phyloP scores from a whole-genome alignment of 1,140 invertebrate genomes.

The Cyclina sinensis region DNA sequence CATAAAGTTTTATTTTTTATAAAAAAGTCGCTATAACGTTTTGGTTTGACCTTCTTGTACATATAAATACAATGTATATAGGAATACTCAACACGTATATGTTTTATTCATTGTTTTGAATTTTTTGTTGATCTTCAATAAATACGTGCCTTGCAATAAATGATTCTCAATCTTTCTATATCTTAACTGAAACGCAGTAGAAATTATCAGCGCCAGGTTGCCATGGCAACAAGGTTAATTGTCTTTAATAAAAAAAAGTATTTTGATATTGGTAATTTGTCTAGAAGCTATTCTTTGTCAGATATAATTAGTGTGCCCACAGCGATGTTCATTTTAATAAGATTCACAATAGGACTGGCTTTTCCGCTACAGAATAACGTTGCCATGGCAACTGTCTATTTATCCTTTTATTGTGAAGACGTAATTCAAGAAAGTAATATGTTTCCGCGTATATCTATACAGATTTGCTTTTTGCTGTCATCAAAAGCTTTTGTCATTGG shows the following conservation, averaged over 20 bases:
- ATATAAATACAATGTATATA: no score
- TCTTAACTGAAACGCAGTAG: not conserved
- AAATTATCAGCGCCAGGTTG: not conserved
- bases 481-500: not conserved
- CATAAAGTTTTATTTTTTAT: no score
- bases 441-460: conserved; percentile 5
- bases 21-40: no score
- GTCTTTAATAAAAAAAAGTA: conserved; percentile 36
- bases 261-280: conserved; percentile 35
- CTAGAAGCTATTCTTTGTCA: not conserved
- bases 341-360: conserved; percentile 8
- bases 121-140: conserved; percentile 2
- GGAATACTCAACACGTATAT: no score
- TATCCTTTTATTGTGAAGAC: conserved; percentile 26
- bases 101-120: no score
- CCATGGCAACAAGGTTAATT: conserved; percentile 42
- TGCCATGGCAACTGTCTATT: conserved; percentile 8
- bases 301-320: conserved; percentile 25
- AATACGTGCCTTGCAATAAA: not conserved
- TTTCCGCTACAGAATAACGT: not conserved
- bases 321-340: conserved; percentile 35
- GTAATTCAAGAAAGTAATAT: conserved; percentile 33
- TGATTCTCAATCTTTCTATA: not conserved
- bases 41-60: no score
- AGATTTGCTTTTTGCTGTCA: not conserved